Evolutionary conservation across 2,113 vertebrate genomes (phyloP), one percentile per base, ranked within the genome.

Genomic region (Scomber scombrus): DNA sequence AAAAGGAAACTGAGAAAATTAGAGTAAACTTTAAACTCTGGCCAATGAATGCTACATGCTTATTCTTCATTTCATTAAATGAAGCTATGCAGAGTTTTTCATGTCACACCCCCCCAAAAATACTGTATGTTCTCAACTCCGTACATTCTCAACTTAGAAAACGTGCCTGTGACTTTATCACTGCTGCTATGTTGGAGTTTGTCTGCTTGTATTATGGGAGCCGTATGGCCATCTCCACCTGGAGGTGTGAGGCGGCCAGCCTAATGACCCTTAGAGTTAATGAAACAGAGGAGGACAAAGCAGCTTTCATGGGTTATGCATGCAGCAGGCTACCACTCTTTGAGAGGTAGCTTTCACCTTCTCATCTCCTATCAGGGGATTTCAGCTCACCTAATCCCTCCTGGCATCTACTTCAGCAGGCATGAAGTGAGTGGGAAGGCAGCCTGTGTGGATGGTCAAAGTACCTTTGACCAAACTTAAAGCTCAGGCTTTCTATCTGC

Each of bases 301-400:
- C 76, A 64, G 78, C 92, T 88, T 94, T 94, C 82, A 93, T 91
- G 82, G 75, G 71, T 89, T 43, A 80, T 66, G 66, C 64, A 58
- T 69, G 80, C 73, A 76, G 76, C 52, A 40, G 68, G 67, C 75
- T 77, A 70, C 78, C 85, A 68, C 67, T 81, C 80, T 70, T 51
- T 88, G 56, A 88, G 71, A 82, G 81, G 66, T 75, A 86, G 81
- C 80, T 87, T 90, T 92, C 45, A 23, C 84, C 81, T 88, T 89
- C 77, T 88, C 84, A 86, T 85, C 81, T 89, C 84, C 92, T 81
- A 82, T 85, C 78, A 71, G 80, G 81, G 78, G 82, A 88, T 92
- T 92, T 91, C 54, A 82, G 84, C 69, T 81, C 81, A 73, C 70
- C 80, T 95, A 94, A 95, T 95, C 94, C 85, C 80, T 72, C 72